phyloP scores from a whole-genome alignment of 2,797 vertebrate genomes.

The Pipistrellus pygmaeus region DNA sequence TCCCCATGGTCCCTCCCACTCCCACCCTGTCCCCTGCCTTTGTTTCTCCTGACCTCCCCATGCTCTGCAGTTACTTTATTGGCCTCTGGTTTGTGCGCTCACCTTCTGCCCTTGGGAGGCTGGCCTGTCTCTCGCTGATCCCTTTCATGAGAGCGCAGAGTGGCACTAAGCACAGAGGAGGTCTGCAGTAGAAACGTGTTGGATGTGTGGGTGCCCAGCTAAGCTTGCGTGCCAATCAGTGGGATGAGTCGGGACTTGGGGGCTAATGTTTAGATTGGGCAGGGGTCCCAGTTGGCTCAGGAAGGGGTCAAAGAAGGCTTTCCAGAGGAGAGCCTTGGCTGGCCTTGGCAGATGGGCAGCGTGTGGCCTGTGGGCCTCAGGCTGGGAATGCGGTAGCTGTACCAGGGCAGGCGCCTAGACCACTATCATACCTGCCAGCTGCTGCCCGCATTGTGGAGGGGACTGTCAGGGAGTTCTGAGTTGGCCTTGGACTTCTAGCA shows the following conservation, averaged over 20 bases:
- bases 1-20: neutral
- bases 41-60: neutral
- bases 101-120: neutral
- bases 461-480: neutral
- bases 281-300: neutral
- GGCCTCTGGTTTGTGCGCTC: neutral
- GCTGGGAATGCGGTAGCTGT: neutral
- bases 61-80: neutral
- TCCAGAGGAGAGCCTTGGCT: neutral
- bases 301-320: neutral
- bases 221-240: neutral
- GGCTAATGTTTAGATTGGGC: neutral
- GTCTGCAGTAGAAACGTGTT: neutral
- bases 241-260: neutral
- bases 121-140: neutral
- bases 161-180: neutral
- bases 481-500: neutral
- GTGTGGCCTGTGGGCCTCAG: too few relatives aligned
- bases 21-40: neutral
- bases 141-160: neutral
- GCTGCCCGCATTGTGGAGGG: too few relatives aligned
- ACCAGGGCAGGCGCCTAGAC: neutral
- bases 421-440: neutral
- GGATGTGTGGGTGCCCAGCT: neutral
- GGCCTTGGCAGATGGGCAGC: neutral